Base-by-base conservation (phyloP, 2,113 vertebrate species). In the Bufo gargarizans region DNA sequence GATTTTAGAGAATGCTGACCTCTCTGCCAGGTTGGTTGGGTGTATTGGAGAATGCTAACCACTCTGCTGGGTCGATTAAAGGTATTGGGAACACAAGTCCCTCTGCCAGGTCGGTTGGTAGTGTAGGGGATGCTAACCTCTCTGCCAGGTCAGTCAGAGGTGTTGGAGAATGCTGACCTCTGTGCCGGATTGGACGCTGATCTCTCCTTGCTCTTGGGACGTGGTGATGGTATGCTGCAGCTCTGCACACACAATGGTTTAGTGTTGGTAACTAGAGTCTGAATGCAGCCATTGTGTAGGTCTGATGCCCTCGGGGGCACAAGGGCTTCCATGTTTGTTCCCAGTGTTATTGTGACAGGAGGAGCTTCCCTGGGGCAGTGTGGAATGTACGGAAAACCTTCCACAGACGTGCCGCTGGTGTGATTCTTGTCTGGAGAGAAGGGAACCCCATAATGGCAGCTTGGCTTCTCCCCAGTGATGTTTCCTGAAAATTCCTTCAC, bases 231-330 rank as follows among this genome's bases (percentile, higher is more conserved):
- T 78, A n/a, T 20, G 77, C 71, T n/a, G 50, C 17, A 10, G 49
- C 63, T n/a, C 19, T 56, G 8, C n/a, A 33, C 67, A 72, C 50
- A 85, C 83, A 85, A 85, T 85, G 69, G 83, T 53, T 56, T 65
- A 56, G 49, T 85, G 83, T 85, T 67, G 20, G 81, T 63, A 16
- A 61, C 13, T 33, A 47, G 9, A 50, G 83, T 59, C 22, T 74
- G 53, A 85, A 85, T 74, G 16, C 61, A 72, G 11, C 69, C 69
- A 72, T 85, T 85, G 83, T 85, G 33, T 65, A 6, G 16, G 43
- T 33, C 17, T 47, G 43, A 49, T 83, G 81, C 81, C 71, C 59
- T 45, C 10, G 45, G 81, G 81, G 81, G 81, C 20, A 50, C 1
- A 63, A 59, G 45, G 80, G 33, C 58, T 83, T 83, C 69, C 67